Evolutionary conservation across 2,113 vertebrate species (phyloP).

Genomic region (Cryptotis parvus): DNA sequence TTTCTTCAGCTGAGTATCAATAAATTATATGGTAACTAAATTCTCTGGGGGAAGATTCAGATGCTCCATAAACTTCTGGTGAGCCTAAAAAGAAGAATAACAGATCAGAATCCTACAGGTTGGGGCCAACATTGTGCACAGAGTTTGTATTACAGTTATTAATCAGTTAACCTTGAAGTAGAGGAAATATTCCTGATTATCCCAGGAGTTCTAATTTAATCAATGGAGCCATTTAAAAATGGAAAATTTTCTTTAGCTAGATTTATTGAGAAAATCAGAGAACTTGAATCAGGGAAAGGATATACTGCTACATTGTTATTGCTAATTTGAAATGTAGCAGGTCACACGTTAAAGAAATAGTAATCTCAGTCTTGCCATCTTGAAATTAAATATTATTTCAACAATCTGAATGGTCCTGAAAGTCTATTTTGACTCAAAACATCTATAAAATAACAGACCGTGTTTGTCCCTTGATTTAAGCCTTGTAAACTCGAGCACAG

Average conservation of each 20-base stretch:
- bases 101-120: background rate
- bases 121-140: background rate
- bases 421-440: background rate
- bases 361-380: background rate
- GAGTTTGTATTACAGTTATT: background rate
- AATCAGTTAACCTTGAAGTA: slow-evolving; percentile 24
- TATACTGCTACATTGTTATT: background rate
- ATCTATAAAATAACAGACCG: background rate
- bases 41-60: background rate
- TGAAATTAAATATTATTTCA: background rate
- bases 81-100: background rate
- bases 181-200: background rate
- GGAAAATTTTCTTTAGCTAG: background rate
- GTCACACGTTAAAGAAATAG: background rate
- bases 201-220: background rate
- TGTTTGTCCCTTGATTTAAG: background rate
- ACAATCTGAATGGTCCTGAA: background rate
- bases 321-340: background rate
- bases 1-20: background rate
- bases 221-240: background rate
- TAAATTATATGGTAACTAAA: background rate
- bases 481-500: background rate
- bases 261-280: background rate
- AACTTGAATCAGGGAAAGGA: background rate
- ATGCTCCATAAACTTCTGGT: background rate